Conservation (phyloP, 2,113 vertebrate species). For the Nesogale talazaci region DNA sequence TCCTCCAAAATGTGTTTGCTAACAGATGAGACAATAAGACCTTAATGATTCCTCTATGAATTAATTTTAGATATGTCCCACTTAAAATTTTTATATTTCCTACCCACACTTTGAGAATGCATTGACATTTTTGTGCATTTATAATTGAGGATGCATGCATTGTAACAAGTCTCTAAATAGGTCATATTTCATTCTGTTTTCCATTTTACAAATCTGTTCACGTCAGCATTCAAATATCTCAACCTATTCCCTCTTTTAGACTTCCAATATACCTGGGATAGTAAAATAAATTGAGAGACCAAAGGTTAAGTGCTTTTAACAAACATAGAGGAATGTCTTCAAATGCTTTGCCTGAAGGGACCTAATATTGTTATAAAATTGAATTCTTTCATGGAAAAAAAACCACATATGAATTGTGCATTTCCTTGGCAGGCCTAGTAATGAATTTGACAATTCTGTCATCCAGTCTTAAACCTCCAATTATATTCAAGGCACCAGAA, state of each 20-base stretch:
- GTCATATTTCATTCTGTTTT: conserved; percentile 25
- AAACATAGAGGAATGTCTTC: conserved; percentile 46
- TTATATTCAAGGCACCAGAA: conserved; percentile 61
- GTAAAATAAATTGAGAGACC: conserved; percentile 65
- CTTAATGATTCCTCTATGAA: neutral
- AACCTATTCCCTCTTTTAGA: conserved; percentile 17
- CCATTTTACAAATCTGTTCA: neutral
- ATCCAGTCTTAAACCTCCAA: conserved; percentile 70
- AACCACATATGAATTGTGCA: conserved; percentile 61
- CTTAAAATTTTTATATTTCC: neutral
- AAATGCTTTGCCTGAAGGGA: conserved; percentile 69
- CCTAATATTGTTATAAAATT: conserved; percentile 75
- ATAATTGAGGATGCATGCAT: neutral
- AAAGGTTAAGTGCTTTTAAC: conserved; percentile 71
- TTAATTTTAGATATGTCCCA: neutral
- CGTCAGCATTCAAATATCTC: conserved; percentile 60
- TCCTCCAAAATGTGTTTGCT: neutral
- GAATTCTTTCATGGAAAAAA: conserved; percentile 74
- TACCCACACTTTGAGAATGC: neutral
- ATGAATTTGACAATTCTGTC: conserved; percentile 70
- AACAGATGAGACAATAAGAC: neutral
- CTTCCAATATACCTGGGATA: conserved; percentile 49
- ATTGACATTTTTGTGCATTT: neutral
- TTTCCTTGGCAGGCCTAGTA: conserved; percentile 70
- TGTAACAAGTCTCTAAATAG: neutral